Percentiles rank a stretch among this genome's conserved stretches.
These are phyloP conservation scores for Tetanocera ferruginea DNA, from an alignment of 2,888 invertebrate genomes.

Conservation along the genomic window DNA sequence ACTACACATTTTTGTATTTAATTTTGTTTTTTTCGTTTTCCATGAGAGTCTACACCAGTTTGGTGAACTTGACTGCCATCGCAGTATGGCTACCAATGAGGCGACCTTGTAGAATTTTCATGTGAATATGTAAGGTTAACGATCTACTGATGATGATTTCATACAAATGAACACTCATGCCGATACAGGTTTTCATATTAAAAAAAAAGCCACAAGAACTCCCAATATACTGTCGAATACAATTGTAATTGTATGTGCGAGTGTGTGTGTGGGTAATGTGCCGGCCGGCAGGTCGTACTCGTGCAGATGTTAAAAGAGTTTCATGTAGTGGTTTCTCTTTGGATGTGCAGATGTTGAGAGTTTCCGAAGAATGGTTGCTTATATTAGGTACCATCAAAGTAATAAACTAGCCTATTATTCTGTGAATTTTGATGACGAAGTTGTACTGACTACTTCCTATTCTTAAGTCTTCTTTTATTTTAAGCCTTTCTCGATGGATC, in stretches of 20 bases:
- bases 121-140: slow-evolving; percentile 67
- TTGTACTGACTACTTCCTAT: background rate
- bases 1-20: slow-evolving; percentile 26
- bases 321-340: background rate
- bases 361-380: background rate
- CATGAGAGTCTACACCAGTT: background rate
- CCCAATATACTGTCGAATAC: background rate
- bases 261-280: slow-evolving; percentile 33
- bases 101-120: slow-evolving; percentile 67
- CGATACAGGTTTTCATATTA: background rate
- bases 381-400: too few relatives aligned
- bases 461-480: background rate
- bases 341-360: background rate
- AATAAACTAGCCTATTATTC: background rate
- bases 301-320: background rate
- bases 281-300: slow-evolving; percentile 17
- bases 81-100: slow-evolving; percentile 45
- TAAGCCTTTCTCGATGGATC: too few relatives aligned
- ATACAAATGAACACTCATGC: slow-evolving; percentile 36
- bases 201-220: background rate
- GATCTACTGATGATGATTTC: slow-evolving; percentile 58
- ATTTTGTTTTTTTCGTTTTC: background rate
- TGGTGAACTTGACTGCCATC: slow-evolving; percentile 39
- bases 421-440: slow-evolving; percentile 6
- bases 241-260: slow-evolving; percentile 33